Evolutionary conservation across 1,140 invertebrate species (phyloP).

Genomic region (Eurosta solidaginis): DNA sequence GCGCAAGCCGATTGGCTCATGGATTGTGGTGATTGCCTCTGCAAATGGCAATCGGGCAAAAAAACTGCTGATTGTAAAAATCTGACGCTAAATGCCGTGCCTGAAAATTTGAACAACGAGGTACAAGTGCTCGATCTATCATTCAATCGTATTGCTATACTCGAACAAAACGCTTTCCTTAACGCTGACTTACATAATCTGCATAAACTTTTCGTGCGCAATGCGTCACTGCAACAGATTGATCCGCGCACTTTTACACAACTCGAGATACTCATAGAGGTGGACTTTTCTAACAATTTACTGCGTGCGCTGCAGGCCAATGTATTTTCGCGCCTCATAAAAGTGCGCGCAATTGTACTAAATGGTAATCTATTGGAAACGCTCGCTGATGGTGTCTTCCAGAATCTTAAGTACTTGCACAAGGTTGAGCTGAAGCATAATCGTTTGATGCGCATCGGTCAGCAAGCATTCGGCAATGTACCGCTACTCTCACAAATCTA

Average conservation of each 20-base stretch:
- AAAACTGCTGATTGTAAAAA: slow-evolving; percentile 78
- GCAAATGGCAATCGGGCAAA: slow-evolving; percentile 78
- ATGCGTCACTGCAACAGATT: slow-evolving; percentile 71
- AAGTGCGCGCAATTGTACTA: slow-evolving; percentile 71
- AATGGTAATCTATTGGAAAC: slow-evolving; percentile 73
- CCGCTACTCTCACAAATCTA: slow-evolving; percentile 70
- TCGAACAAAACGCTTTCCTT: slow-evolving; percentile 71
- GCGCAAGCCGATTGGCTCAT: slow-evolving; percentile 62
- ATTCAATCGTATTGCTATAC: slow-evolving; percentile 68
- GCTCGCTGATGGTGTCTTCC: slow-evolving; percentile 73
- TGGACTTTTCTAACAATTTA: slow-evolving; percentile 79
- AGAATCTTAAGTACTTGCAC: slow-evolving; percentile 74
- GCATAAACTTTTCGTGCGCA: slow-evolving; percentile 74
- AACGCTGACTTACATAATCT: slow-evolving; percentile 73
- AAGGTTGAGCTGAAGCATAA: slow-evolving; percentile 78
- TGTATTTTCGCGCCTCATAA: slow-evolving; percentile 72
- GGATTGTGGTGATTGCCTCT: slow-evolving; percentile 68
- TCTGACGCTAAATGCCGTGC: slow-evolving; percentile 69
- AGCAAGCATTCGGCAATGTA: slow-evolving; percentile 71
- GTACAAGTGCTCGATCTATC: slow-evolving; percentile 78
- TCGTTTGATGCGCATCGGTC: slow-evolving; percentile 69
- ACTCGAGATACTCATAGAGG: slow-evolving; percentile 78
- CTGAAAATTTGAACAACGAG: slow-evolving; percentile 70
- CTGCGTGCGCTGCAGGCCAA: slow-evolving; percentile 70
- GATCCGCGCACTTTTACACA: slow-evolving; percentile 73